These are phyloP conservation scores for Acromyrmex charruanus DNA, from an alignment of 1,140 invertebrate genomes.

Conservation along the genomic window DNA sequence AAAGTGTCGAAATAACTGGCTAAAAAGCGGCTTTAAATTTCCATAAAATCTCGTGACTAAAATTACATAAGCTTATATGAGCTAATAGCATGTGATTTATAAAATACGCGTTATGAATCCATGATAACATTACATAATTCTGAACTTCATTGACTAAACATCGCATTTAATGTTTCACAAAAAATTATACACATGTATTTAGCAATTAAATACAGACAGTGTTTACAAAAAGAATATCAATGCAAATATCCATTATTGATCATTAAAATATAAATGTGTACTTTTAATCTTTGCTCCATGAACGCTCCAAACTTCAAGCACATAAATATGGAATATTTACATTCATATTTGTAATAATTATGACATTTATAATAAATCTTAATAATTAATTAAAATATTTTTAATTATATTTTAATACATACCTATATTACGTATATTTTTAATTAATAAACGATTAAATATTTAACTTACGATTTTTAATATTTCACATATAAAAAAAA, in stretches of 20 bases:
- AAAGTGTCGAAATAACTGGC: neutral
- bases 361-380: neutral
- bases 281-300: too few species aligned
- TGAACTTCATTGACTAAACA: neutral
- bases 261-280: neutral
- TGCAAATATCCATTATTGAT: neutral
- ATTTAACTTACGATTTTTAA: neutral
- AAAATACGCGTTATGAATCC: neutral
- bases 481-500: neutral
- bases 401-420: too few species aligned
- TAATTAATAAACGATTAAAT: neutral
- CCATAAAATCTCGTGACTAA: neutral
- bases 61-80: constrained; percentile 12
- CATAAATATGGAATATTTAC: too few species aligned
- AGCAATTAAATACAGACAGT: neutral
- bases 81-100: neutral
- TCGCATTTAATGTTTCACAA: neutral
- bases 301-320: too few species aligned
- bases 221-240: neutral
- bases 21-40: neutral
- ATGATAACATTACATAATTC: neutral
- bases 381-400: too few species aligned
- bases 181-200: neutral
- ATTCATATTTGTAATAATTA: neutral
- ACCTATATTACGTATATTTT: neutral